Conservation (phyloP, 2,888 invertebrate genomes). For the Caprella mutica region DNA sequence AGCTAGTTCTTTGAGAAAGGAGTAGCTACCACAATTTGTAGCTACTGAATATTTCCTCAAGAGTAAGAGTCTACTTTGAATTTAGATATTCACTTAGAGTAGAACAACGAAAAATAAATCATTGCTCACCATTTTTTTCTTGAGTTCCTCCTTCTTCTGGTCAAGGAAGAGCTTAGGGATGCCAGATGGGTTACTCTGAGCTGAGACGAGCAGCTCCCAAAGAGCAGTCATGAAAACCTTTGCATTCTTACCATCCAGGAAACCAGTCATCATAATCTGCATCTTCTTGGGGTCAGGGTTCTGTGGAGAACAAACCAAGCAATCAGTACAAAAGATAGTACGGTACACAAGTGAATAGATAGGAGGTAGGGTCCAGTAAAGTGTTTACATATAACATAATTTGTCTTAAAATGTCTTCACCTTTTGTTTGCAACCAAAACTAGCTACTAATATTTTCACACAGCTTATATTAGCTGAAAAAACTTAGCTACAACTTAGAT, state of each 20-base stretch:
- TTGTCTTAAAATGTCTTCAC: too few relatives aligned
- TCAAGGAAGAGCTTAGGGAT: constrained; percentile 91
- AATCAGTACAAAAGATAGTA: too few relatives aligned
- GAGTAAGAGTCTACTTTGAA: neutral
- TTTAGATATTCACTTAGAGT: neutral
- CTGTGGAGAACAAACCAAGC: constrained; percentile 53
- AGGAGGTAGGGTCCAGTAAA: too few relatives aligned
- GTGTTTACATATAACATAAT: too few relatives aligned
- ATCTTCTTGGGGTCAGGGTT: constrained; percentile 95
- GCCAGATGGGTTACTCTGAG: constrained; percentile 87
- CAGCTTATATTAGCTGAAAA: too few relatives aligned
- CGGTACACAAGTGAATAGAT: too few relatives aligned
- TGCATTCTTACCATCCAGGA: constrained; percentile 94
- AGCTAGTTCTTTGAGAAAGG: too few relatives aligned
- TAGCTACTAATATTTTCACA: too few relatives aligned
- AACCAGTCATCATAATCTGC: constrained; percentile 99
- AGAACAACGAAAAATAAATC: constrained; percentile 11
- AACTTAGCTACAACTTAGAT: too few relatives aligned
- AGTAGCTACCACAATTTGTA: neutral
- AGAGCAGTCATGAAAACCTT: constrained; percentile 94
- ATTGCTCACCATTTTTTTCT: constrained; percentile 61
- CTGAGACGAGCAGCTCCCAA: constrained; percentile 88
- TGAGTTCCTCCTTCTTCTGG: constrained; percentile 92
- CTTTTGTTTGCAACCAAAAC: too few relatives aligned
- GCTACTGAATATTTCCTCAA: neutral